Percentiles rank a stretch among this genome's conserved stretches.
Evolutionary conservation across 2,113 vertebrate genomes (phyloP).

Genomic region (Misgurnus anguillicaudatus): DNA sequence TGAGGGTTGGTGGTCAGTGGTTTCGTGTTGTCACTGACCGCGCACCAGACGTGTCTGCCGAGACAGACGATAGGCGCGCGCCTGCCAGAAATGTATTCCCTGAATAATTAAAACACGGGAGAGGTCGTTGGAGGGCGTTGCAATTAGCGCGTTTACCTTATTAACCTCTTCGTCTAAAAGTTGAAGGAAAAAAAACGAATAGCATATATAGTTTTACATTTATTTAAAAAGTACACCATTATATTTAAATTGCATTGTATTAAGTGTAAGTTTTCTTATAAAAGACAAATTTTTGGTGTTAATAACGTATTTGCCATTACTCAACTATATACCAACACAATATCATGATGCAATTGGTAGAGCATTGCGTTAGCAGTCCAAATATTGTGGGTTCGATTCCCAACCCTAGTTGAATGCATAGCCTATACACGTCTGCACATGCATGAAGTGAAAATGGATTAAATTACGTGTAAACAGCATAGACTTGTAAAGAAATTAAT

Average conservation of each 20-base stretch:
- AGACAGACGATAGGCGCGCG: conserved; percentile 36
- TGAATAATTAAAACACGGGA: conserved; percentile 28
- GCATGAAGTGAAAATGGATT: background rate
- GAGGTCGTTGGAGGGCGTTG: conserved; percentile 13
- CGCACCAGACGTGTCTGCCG: conserved; percentile 25
- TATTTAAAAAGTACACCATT: too few species aligned
- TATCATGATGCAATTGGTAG: too few species aligned
- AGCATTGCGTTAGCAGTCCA: too few species aligned
- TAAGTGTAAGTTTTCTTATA: background rate
- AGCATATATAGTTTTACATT: too few species aligned
- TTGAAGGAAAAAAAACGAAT: too few species aligned
- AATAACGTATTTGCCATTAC: too few species aligned
- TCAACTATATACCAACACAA: too few species aligned
- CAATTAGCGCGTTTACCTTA: background rate
- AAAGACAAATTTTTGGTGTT: too few species aligned
- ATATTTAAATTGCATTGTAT: background rate
- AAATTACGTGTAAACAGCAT: background rate
- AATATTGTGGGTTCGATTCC: too few species aligned
- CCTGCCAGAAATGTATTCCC: conserved; percentile 30
- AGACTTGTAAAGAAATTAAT: background rate
- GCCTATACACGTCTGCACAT: background rate
- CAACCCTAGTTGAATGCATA: too few species aligned
- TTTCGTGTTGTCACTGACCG: conserved; percentile 44
- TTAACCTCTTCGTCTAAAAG: too few species aligned
- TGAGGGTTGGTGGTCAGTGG: conserved; percentile 27